phyloP scores from a whole-genome alignment of 2,888 invertebrate species.

The Netelia fuscicornis region DNA sequence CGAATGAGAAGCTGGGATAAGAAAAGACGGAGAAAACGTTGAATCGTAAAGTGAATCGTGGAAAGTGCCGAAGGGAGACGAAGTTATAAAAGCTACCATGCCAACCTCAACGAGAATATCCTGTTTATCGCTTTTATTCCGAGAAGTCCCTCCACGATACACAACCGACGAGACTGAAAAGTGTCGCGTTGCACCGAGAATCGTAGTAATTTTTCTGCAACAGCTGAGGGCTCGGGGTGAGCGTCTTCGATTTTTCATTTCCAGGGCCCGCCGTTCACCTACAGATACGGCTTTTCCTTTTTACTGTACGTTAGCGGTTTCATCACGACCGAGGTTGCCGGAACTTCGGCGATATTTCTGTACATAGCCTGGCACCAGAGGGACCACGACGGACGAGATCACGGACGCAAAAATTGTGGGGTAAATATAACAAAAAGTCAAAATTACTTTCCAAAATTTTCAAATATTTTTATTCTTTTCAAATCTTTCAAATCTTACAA shows the following conservation, averaged over 20 bases:
- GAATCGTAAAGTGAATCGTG: slow-evolving; percentile 38
- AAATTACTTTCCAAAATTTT: too few species aligned
- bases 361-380: slow-evolving; percentile 93
- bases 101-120: slow-evolving; percentile 39
- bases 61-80: slow-evolving; percentile 24
- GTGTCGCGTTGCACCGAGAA: slow-evolving; percentile 11
- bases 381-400: slow-evolving; percentile 87
- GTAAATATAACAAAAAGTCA: slow-evolving; percentile 63
- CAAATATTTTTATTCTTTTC: too few species aligned
- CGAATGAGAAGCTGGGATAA: background rate
- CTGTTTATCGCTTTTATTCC: slow-evolving; percentile 53
- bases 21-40: slow-evolving; percentile 8
- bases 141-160: background rate
- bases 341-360: slow-evolving; percentile 94
- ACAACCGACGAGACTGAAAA: slow-evolving; percentile 13
- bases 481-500: too few species aligned
- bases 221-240: slow-evolving; percentile 45
- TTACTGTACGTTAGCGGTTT: slow-evolving; percentile 94
- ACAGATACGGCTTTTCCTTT: slow-evolving; percentile 95
- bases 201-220: slow-evolving; percentile 20
- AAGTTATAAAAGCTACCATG: slow-evolving; percentile 54
- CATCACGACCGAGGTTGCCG: slow-evolving; percentile 93
- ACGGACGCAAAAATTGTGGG: slow-evolving; percentile 82
- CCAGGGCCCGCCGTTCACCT: slow-evolving; percentile 92
- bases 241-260: slow-evolving; percentile 83